These are phyloP conservation scores for Scaeva pyrastri DNA, from an alignment of 2,888 invertebrate genomes.

Conservation along the genomic window DNA sequence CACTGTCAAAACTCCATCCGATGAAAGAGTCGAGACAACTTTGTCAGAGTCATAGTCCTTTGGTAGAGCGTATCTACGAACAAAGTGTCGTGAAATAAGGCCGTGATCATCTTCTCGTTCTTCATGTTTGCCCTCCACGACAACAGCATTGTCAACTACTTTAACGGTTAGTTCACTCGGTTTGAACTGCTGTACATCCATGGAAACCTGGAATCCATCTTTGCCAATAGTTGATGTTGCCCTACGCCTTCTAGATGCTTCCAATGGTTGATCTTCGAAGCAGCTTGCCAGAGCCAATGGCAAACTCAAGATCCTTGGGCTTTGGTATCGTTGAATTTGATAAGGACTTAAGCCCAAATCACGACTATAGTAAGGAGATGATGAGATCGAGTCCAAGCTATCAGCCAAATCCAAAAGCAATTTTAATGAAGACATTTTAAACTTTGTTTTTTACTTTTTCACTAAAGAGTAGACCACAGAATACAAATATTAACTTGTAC, in stretches of 20 bases:
- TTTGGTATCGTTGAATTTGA: not conserved
- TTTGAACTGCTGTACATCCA: conserved; percentile 90
- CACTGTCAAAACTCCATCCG: conserved; percentile 90
- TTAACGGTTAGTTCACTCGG: conserved; percentile 92
- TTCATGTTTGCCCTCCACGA: conserved; percentile 91
- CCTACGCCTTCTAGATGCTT: not conserved
- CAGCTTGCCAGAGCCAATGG: conserved; percentile 6
- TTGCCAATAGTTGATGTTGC: conserved; percentile 83
- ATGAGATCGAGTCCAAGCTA: conserved; percentile 37
- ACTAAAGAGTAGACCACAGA: too few species aligned
- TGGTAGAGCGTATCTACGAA: conserved; percentile 90
- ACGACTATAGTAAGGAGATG: conserved; percentile 30
- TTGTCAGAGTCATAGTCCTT: conserved; percentile 90
- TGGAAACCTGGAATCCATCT: conserved; percentile 87
- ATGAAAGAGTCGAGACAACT: conserved; percentile 90
- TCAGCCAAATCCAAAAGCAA: conserved; percentile 47
- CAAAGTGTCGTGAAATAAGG: conserved; percentile 90
- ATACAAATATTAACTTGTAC: not conserved
- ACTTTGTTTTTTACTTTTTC: not conserved
- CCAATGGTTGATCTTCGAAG: conserved; percentile 19
- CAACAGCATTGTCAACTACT: conserved; percentile 89
- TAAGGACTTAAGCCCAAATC: conserved; percentile 32
- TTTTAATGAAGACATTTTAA: conserved; percentile 50
- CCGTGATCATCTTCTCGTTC: conserved; percentile 91
- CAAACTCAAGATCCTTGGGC: not conserved